A percentile compares a stretch with the other conserved stretches of the same genome.
Evolutionary conservation across 2,113 vertebrate genomes (phyloP).

Genomic region (Bos javanicus): DNA sequence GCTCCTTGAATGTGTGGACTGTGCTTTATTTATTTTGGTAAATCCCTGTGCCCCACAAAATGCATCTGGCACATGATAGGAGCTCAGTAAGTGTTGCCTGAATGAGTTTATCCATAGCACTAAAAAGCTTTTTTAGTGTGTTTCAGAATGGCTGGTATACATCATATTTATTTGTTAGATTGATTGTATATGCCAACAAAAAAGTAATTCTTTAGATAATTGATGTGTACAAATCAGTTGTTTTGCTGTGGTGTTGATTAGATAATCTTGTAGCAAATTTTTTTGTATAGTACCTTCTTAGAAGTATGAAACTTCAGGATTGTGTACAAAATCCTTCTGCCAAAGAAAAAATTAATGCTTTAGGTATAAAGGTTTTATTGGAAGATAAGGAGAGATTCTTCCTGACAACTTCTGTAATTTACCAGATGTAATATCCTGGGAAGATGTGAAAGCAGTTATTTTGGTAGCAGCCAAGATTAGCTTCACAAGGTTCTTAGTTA

Average conservation of each 20-base stretch:
- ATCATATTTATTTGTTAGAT: neutral
- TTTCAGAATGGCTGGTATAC: neutral
- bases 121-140: neutral
- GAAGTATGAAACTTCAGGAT: neutral
- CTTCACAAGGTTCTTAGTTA: neutral
- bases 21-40: neutral
- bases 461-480: neutral
- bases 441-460: neutral
- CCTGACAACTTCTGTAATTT: neutral
- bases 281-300: neutral
- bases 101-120: neutral
- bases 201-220: neutral
- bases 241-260: neutral
- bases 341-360: neutral
- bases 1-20: neutral
- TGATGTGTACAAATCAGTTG: neutral
- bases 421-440: slow-evolving; percentile 4
- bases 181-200: neutral
- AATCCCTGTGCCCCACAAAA: neutral
- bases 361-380: neutral
- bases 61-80: neutral
- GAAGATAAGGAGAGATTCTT: neutral
- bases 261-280: neutral
- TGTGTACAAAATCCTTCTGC: neutral
- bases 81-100: neutral